A percentile compares a stretch with the other conserved stretches of the same genome.
Evolutionary conservation across 2,888 invertebrate species (phyloP).

Genomic region (Elegia similella): DNA sequence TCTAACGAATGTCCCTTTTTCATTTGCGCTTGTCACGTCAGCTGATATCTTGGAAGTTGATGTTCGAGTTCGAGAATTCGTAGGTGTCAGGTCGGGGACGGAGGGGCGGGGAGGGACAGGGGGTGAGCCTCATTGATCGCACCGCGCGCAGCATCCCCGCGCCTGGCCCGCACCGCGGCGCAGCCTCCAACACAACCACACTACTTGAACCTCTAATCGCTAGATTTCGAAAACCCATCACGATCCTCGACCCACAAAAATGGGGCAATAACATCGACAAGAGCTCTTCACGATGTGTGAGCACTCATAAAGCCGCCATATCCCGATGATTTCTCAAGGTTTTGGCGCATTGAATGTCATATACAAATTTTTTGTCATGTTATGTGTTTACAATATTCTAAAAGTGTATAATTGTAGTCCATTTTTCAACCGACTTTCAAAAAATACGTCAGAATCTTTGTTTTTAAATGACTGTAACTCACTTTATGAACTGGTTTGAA

Average conservation of each 20-base stretch:
- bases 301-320: slow-evolving; percentile 20
- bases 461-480: too few species aligned
- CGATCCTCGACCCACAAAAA: slow-evolving; percentile 28
- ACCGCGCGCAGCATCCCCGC: slow-evolving; percentile 64
- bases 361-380: slow-evolving; percentile 27
- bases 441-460: too few species aligned
- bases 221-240: slow-evolving; percentile 45
- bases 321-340: background rate
- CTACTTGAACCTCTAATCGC: slow-evolving; percentile 53
- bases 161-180: slow-evolving; percentile 46
- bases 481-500: too few species aligned
- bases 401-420: too few species aligned
- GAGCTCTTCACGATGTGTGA: slow-evolving; percentile 21
- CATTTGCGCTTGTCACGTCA: slow-evolving; percentile 31
- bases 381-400: too few species aligned
- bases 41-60: slow-evolving; percentile 52
- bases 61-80: slow-evolving; percentile 59
- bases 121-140: slow-evolving; percentile 73
- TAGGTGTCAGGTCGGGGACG: slow-evolving; percentile 52
- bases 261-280: slow-evolving; percentile 24
- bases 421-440: too few species aligned
- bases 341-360: background rate
- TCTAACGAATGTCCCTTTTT: slow-evolving; percentile 19
- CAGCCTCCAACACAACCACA: slow-evolving; percentile 55
- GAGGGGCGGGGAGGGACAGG: slow-evolving; percentile 37